Base-by-base conservation (phyloP, 2,888 invertebrate species). In the Tryphoninae sp. region DNA sequence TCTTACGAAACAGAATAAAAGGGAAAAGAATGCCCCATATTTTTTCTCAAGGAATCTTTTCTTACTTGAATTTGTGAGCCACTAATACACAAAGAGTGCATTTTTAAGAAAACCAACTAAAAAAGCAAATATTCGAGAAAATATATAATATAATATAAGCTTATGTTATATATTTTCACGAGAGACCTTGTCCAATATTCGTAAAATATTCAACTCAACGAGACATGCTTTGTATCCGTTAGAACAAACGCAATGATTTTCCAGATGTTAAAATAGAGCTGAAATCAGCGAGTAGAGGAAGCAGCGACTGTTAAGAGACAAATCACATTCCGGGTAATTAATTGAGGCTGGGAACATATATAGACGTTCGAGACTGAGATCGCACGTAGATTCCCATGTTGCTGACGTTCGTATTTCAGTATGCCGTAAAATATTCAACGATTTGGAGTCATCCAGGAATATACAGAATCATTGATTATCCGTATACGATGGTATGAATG, bases 281-380 rank as follows among this genome's bases (percentile, higher is more conserved):
- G 55, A 45, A 77, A 78, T 78, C 68, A 64, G 58, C 8, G 45
- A 42, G 61, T 11, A 61, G 55, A 67, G 69, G 73, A 77, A 68
- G 62, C 61, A 64, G 58, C 13, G 68, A 49, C 55, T 22, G 68
- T 55, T 68, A 42, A 62, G 61, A 67, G 73, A 68, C 33, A 58
- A 75, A 75, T 68, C 59, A 67, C 67, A 67, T 67, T 33, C 49
- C 51, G 19, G 59, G 68, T 67, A 75, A 59, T 67, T 75, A 67
- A 75, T 75, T 75, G 51, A 59, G 33, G 59, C 3, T 59, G 67
- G 13, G 19, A 2, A 59, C 2, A 33, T 59, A 59, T 26, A 2
- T 59, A 4, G 8, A 59, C 26, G 59, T 13, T 59, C 59, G 26
- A 59, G 11, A 23, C 59, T 59, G n/a, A 33, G 51, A 67, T 67